phyloP scores from a whole-genome alignment of 2,113 vertebrate genomes.

The Danio rerio region DNA sequence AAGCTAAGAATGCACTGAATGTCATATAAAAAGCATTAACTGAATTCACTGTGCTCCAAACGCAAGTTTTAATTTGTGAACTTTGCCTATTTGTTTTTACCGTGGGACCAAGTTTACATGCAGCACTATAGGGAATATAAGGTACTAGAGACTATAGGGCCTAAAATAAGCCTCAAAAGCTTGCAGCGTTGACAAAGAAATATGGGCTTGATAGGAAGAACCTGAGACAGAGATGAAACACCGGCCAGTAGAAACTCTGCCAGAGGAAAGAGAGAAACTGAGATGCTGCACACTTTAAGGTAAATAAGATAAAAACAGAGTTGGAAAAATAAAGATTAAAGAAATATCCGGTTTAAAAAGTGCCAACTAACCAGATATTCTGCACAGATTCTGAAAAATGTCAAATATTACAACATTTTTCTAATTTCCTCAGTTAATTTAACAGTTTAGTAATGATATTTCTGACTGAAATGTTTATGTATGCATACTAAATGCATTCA shows the following conservation, averaged over 20 bases:
- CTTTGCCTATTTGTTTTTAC: neutral
- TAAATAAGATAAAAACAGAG: neutral
- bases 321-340: neutral
- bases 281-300: neutral
- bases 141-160: constrained; percentile 4
- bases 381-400: neutral
- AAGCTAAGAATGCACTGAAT: neutral
- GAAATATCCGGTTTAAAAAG: neutral
- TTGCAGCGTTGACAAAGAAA: constrained; percentile 15
- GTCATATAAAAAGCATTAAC: neutral
- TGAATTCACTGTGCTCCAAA: neutral
- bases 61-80: neutral
- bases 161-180: constrained; percentile 8
- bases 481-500: neutral
- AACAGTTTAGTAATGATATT: neutral
- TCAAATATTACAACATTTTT: neutral
- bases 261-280: neutral
- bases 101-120: neutral
- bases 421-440: neutral
- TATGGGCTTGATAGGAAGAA: constrained; percentile 6
- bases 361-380: neutral
- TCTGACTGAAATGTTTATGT: too few relatives aligned
- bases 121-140: constrained; percentile 5
- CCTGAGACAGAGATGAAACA: neutral
- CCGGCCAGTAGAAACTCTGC: neutral